A percentile compares a stretch with the other conserved stretches of the same genome.
Evolutionary conservation across 2,797 vertebrate species (phyloP).

Genomic region (Halcyon badia): DNA sequence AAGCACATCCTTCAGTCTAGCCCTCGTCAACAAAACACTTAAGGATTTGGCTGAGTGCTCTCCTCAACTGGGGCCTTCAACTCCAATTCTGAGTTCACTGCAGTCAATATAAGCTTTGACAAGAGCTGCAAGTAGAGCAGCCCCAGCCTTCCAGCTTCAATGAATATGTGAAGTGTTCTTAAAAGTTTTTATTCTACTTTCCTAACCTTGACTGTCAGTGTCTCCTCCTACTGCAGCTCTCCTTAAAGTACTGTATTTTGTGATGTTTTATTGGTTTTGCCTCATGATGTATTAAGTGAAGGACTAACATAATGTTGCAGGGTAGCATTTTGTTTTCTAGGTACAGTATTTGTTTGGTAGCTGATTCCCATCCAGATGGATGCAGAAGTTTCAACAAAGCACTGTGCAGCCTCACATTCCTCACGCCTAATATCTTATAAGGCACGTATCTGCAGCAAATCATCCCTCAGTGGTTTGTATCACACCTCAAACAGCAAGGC

Average conservation of each 20-base stretch:
- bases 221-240: not conserved
- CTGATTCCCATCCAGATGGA: not conserved
- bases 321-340: not conserved
- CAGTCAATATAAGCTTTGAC: not conserved
- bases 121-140: conserved; percentile 26
- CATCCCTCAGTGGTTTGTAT: not conserved
- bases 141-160: not conserved
- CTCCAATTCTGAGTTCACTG: not conserved
- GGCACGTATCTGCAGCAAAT: not conserved
- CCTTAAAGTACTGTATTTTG: not conserved
- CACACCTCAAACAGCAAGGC: not conserved
- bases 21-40: conserved; percentile 52
- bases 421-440: not conserved
- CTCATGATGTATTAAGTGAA: not conserved
- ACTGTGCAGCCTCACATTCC: not conserved
- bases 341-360: not conserved
- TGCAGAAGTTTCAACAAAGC: not conserved
- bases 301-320: not conserved
- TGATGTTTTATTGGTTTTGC: not conserved
- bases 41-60: conserved; percentile 41
- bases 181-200: conserved; percentile 28
- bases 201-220: not conserved
- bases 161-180: not conserved
- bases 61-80: conserved; percentile 23
- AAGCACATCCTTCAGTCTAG: conserved; percentile 57